These are phyloP conservation scores for Drosophila mayri DNA, from an alignment of 1,140 invertebrate genomes.

Conservation along the genomic window DNA sequence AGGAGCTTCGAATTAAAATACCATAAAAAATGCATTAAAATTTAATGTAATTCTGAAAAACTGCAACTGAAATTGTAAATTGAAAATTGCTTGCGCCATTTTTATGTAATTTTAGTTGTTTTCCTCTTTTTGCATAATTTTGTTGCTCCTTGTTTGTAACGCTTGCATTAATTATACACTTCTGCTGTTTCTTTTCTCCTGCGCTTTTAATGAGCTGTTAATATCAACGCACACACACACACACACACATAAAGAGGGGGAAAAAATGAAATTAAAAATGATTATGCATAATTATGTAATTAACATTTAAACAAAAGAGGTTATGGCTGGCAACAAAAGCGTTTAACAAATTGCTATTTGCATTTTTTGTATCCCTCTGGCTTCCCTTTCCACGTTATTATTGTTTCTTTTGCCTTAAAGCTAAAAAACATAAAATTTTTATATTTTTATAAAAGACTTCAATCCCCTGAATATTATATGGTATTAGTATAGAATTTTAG, in stretches of 20 bases:
- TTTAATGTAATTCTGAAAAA: slow-evolving; percentile 9
- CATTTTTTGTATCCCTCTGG: slow-evolving; percentile 42
- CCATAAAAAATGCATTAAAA: background rate
- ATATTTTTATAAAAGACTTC: background rate
- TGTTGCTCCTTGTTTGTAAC: slow-evolving; percentile 49
- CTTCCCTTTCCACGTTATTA: slow-evolving; percentile 3
- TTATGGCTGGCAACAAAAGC: slow-evolving; percentile 72
- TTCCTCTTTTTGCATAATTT: slow-evolving; percentile 61
- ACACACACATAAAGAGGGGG: slow-evolving; percentile 14
- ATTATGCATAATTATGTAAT: slow-evolving; percentile 85
- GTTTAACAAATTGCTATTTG: slow-evolving; percentile 76
- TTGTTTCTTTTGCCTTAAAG: background rate
- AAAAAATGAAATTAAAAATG: slow-evolving; percentile 60
- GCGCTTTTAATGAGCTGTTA: slow-evolving; percentile 83
- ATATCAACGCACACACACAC: slow-evolving; percentile 50
- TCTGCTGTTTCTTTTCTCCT: slow-evolving; percentile 35
- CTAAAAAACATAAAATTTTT: background rate
- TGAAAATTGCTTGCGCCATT: slow-evolving; percentile 45
- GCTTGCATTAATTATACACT: slow-evolving; percentile 76
- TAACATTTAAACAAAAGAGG: slow-evolving; percentile 83
- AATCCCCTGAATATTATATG: no score
- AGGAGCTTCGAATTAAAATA: background rate
- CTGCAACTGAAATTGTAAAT: slow-evolving; percentile 32
- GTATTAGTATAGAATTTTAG: background rate
- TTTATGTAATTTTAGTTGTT: slow-evolving; percentile 12